A percentile compares a stretch with the other conserved stretches of the same genome.
Conservation (phyloP, 2,113 vertebrate species). For the Ancistrus triradiatus region DNA sequence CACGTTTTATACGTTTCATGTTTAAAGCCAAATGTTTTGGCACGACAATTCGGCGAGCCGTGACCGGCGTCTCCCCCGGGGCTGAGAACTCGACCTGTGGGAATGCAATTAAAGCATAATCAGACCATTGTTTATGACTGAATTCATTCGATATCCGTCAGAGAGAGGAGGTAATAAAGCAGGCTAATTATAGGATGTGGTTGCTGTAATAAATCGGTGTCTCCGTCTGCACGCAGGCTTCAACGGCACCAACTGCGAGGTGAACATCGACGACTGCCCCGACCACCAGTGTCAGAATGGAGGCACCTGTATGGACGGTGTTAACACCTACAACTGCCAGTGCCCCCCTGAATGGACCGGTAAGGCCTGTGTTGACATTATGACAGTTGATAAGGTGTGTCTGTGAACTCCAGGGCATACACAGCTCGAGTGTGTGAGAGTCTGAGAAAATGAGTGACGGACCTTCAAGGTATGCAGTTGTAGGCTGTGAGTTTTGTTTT, state of each 20-base stretch:
- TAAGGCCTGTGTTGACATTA: constrained; percentile 61
- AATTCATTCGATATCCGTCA: neutral
- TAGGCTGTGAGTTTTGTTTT: no score
- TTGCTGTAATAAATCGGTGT: neutral
- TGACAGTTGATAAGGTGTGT: no score
- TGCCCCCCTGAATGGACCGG: constrained; percentile 94
- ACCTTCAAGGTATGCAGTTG: no score
- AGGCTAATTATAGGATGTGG: neutral
- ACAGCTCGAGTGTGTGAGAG: no score
- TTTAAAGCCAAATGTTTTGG: constrained; percentile 30
- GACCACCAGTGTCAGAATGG: constrained; percentile 86
- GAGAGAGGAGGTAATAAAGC: neutral
- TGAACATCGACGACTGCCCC: constrained; percentile 88
- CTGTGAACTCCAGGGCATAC: no score
- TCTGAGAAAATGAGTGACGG: no score
- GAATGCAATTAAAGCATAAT: constrained; percentile 18
- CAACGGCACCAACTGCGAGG: constrained; percentile 83
- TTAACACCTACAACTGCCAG: constrained; percentile 95
- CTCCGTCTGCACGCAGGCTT: constrained; percentile 70
- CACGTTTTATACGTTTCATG: constrained; percentile 4
- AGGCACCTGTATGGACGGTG: constrained; percentile 88
- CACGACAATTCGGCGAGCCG: constrained; percentile 20
- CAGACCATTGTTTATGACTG: neutral
- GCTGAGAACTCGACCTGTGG: constrained; percentile 26
- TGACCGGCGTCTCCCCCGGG: constrained; percentile 30